These are phyloP conservation scores for Leistus spinibarbis DNA, from an alignment of 2,888 invertebrate genomes.

Conservation along the genomic window DNA sequence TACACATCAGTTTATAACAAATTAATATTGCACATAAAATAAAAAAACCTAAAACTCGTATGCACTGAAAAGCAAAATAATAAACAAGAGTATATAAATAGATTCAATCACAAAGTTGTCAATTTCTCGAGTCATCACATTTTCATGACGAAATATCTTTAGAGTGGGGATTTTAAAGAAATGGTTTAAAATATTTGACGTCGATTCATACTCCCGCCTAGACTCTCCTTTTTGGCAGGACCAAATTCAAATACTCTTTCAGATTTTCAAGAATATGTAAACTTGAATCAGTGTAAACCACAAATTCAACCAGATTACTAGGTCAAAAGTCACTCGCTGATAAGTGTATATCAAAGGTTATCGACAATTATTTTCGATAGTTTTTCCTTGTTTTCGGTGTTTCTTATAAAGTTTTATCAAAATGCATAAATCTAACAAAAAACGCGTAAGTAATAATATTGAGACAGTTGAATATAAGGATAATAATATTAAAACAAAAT, in stretches of 20 bases:
- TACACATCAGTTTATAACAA: background rate
- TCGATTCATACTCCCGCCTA: background rate
- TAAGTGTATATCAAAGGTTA: background rate
- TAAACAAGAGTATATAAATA: background rate
- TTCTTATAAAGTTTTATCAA: background rate
- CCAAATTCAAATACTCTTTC: background rate
- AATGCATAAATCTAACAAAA: conserved; percentile 29
- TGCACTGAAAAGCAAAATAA: background rate
- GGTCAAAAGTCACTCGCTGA: conserved; percentile 4
- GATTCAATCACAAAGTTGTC: background rate
- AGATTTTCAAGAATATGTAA: background rate
- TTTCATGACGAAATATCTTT: background rate
- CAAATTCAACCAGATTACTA: background rate
- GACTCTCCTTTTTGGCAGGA: background rate
- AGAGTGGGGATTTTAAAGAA: background rate
- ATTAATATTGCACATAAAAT: background rate
- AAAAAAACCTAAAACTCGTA: background rate
- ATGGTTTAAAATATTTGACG: background rate
- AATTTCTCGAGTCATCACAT: background rate
- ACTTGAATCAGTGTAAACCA: background rate
- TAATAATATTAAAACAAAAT: background rate
- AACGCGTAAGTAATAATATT: conserved; percentile 16
- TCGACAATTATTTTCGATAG: background rate
- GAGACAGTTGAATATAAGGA: background rate
- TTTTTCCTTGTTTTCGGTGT: conserved; percentile 1